A percentile compares a stretch with the other conserved stretches of the same genome.
phyloP scores from a whole-genome alignment of 2,797 vertebrate genomes.

The Poecilia picta region DNA sequence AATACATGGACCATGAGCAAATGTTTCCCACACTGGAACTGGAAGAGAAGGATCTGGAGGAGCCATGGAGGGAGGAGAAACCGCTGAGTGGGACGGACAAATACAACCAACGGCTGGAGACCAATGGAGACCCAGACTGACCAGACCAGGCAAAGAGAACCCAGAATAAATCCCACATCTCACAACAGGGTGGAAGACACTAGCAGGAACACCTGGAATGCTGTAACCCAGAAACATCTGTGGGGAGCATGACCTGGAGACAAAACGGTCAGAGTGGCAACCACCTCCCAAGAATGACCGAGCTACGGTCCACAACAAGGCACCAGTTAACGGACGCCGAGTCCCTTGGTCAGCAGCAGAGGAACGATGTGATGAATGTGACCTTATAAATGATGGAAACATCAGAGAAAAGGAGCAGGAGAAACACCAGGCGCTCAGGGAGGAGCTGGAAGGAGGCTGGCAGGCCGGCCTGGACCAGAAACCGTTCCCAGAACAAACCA shows the following conservation, averaged over 20 bases:
- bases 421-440: too few species aligned
- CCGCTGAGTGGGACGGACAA: not conserved
- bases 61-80: not conserved
- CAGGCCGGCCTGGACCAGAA: too few species aligned
- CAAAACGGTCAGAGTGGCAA: not conserved
- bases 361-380: not conserved
- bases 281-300: not conserved
- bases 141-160: not conserved
- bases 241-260: not conserved
- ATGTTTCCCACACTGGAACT: not conserved
- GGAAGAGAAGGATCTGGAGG: not conserved
- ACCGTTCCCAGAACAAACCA: too few species aligned
- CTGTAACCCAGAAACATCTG: not conserved
- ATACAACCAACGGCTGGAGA: not conserved
- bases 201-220: not conserved
- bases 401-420: not conserved
- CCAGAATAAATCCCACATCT: not conserved
- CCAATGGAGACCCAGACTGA: not conserved
- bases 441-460: too few species aligned
- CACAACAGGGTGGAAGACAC: not conserved
- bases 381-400: not conserved
- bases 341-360: not conserved
- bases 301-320: not conserved
- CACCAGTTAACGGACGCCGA: not conserved
- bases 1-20: not conserved